Evolutionary conservation across 92 coral and sea anemone species (phyloP), one percentile per base, ranked within the genome.

Genomic region (Hydrozoanthus gracilis): DNA sequence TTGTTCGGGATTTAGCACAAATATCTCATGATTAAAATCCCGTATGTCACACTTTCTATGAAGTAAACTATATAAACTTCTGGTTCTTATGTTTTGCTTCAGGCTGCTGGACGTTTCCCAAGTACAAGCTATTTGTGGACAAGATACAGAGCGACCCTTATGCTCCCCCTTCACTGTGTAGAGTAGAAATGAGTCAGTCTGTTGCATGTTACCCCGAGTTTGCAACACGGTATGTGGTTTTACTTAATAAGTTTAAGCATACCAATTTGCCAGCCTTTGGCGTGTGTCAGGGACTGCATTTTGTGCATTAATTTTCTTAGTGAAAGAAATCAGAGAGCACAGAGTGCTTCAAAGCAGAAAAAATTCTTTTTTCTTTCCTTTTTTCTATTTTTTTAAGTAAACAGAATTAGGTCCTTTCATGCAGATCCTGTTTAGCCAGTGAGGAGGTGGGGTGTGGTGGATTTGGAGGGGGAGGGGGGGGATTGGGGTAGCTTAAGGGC

Each of bases 131-230:
- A 44, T 76, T 87, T 91, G 93, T 87, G 15, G 93, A 88, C 54
- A 91, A 91, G 18, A 91, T 91, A 14, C 93, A 91, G 60, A 91
- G 93, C 9, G 93, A 91, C 10, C 93, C 93, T 4, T 91, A 76
- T 83, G 91, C 93, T 46, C 91, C 93, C 3, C 91, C 93, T 2
- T 91, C 93, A 18, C 51, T 91, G 61, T 88, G 86, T 46, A 83
- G 93, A 71, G 83, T 91, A 51, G 77, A 82, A 60, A 88, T 91
- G 93, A 91, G 84, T 51, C 93, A 91, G 58, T 73, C 77, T 0
- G 87, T 58, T 4, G 93, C 93, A 45, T 7, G 56, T 46, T 91
- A 91, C 44, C 93, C 93, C 0, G 89, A 78, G 12, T 91, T 91
- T 77, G 61, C 93, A 12, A 62, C 52, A 45, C 76, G 89, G 93